Percentiles rank a stretch among this genome's conserved stretches.
Evolutionary conservation across 2,113 vertebrate genomes (phyloP).

Genomic region (Lontra canadensis): DNA sequence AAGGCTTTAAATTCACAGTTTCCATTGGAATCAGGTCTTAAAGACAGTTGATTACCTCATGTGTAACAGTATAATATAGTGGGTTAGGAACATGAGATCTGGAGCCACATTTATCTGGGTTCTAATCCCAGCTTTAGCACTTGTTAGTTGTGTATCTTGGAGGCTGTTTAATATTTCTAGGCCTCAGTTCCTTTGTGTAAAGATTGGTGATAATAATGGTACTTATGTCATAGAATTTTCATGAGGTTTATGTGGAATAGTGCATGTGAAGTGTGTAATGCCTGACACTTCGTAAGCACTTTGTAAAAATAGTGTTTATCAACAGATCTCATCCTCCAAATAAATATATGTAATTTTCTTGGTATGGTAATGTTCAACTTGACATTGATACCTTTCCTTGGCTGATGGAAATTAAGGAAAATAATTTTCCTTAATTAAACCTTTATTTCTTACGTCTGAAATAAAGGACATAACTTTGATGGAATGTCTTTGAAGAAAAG

Average conservation of each 20-base stretch:
- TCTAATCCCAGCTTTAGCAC: not conserved
- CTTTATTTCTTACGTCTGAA: constrained; percentile 29
- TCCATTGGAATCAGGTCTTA: not conserved
- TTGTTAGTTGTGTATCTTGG: not conserved
- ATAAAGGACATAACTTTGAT: constrained; percentile 17
- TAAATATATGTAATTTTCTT: not conserved
- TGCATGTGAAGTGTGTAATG: not conserved
- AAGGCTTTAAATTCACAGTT: not conserved
- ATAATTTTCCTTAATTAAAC: not conserved
- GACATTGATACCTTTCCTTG: not conserved
- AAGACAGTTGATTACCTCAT: not conserved
- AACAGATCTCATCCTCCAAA: not conserved
- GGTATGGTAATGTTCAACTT: not conserved
- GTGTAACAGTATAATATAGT: rapidly evolving
- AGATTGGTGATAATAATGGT: not conserved
- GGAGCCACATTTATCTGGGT: not conserved
- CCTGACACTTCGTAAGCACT: not conserved
- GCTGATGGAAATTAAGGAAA: not conserved
- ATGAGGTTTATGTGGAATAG: not conserved
- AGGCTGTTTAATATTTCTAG: not conserved
- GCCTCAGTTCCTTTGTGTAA: not conserved
- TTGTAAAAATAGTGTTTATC: not conserved
- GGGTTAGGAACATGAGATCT: not conserved
- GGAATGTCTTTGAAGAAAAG: not conserved
- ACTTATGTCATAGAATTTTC: not conserved